Evolutionary conservation across 2,888 invertebrate genomes (phyloP), one percentile per base, ranked within the genome.

Genomic region (Spodoptera exigua): DNA sequence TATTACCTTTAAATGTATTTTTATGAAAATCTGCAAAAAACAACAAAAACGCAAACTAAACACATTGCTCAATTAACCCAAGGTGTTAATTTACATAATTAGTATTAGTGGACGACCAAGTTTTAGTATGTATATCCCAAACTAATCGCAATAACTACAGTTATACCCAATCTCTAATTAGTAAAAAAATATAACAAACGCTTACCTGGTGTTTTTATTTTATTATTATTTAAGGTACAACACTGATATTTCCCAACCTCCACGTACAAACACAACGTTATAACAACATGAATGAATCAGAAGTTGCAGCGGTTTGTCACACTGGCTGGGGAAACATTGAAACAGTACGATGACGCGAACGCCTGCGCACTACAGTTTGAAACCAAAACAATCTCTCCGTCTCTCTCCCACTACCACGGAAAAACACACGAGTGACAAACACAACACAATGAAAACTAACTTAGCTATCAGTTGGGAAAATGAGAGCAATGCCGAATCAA

Each of bases 261-360:
- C 60, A 71, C 79, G 63, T 59, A 49, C 60, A 60, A 72, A 74
- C 78, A 70, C 74, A 67, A 63, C 54, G 56, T 39, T 49, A 71
- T 55, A 70, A 61, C 62, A 62, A 66, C 41, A 61, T 60, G 76
- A 79, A 77, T 79, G 76, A 82, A 70, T 78, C 69, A 73, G 69
- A 68, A 60, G 54, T 64, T 73, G 68, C 66, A 17, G 61, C 62
- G 58, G 74, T 80, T 84, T 61, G 84, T 83, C 81, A 83, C 64
- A 78, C 79, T 61, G 77, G 76, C 34, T 60, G 73, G 79, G 76
- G 82, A 86, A 86, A 83, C 77, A 62, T 34, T 74, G 62, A 86
- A 86, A 83, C 77, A 62, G 36, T 74, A 62, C 61, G 68, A 64
- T 84, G 86, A 85, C 83, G 79, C 74, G 69, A 74, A 76, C 86